phyloP scores from a whole-genome alignment of 1,140 invertebrate species.

The Dolichoris vasculosae region DNA sequence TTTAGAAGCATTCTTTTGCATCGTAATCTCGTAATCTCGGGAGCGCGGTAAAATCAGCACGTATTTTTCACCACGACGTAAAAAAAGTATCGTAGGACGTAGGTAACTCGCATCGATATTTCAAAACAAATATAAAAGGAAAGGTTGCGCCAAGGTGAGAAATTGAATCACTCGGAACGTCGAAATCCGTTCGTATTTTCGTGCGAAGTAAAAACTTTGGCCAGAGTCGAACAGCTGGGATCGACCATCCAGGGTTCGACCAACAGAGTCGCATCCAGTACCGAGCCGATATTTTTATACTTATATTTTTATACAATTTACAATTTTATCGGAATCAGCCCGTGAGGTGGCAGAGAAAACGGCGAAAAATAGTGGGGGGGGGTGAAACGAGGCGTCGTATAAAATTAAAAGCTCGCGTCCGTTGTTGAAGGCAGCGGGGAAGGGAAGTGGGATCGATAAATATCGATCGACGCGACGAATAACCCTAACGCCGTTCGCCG shows the following conservation, averaged over 20 bases:
- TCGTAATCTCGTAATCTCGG: not conserved
- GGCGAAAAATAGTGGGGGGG: too few species aligned
- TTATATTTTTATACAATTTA: not conserved
- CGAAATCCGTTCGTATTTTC: not conserved
- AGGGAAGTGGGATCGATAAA: not conserved
- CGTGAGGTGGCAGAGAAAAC: too few species aligned
- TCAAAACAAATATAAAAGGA: not conserved
- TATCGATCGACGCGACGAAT: conserved; percentile 36
- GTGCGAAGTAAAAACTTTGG: not conserved
- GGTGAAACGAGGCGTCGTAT: not conserved
- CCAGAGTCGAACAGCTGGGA: too few species aligned
- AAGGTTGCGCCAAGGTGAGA: not conserved
- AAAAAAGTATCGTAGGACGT: not conserved
- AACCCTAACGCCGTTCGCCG: not conserved
- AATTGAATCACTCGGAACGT: not conserved
- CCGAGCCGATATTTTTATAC: too few species aligned
- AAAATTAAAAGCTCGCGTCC: conserved; percentile 24
- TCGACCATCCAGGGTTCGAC: too few species aligned
- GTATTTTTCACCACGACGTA: not conserved
- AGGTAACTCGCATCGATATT: not conserved
- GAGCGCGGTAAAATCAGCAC: not conserved
- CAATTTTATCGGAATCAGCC: not conserved
- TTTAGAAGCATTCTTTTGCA: not conserved
- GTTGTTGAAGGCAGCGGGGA: not conserved
- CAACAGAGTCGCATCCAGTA: too few species aligned